Evolutionary conservation across 2,797 vertebrate species (phyloP).

Genomic region (Geotrypetes seraphini): DNA sequence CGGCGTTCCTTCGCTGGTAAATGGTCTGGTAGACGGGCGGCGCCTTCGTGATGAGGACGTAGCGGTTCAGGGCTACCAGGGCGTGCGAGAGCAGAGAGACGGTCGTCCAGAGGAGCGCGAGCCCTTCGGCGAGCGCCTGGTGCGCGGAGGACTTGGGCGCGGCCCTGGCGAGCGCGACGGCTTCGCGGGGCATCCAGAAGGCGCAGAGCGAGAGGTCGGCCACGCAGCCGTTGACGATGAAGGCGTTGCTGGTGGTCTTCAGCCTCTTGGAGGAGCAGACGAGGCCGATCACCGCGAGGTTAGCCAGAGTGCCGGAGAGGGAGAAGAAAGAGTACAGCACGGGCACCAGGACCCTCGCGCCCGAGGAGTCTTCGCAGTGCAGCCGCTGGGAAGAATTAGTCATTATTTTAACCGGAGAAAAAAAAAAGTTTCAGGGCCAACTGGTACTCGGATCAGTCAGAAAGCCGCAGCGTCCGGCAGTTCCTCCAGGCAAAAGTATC

Average conservation of each 20-base stretch:
- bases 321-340: constrained; percentile 62
- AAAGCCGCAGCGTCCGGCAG: no score
- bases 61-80: constrained; percentile 74
- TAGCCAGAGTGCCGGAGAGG: constrained; percentile 65
- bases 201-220: constrained; percentile 73
- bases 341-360: constrained; percentile 57
- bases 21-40: constrained; percentile 71
- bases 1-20: constrained; percentile 65
- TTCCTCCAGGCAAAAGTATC: constrained; percentile 17
- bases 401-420: no score
- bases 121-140: constrained; percentile 45
- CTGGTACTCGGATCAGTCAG: no score
- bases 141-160: constrained; percentile 21
- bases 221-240: constrained; percentile 73
- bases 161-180: constrained; percentile 51
- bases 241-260: constrained; percentile 74
- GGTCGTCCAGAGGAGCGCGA: constrained; percentile 67
- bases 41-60: constrained; percentile 70
- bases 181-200: constrained; percentile 81
- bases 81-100: constrained; percentile 73
- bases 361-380: constrained; percentile 50
- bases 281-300: constrained; percentile 71
- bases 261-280: constrained; percentile 73
- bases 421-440: no score
- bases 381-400: constrained; percentile 53